These are phyloP conservation scores for Acipenser transmontanus DNA, from an alignment of 2,797 vertebrate species.

Conservation along the genomic window DNA sequence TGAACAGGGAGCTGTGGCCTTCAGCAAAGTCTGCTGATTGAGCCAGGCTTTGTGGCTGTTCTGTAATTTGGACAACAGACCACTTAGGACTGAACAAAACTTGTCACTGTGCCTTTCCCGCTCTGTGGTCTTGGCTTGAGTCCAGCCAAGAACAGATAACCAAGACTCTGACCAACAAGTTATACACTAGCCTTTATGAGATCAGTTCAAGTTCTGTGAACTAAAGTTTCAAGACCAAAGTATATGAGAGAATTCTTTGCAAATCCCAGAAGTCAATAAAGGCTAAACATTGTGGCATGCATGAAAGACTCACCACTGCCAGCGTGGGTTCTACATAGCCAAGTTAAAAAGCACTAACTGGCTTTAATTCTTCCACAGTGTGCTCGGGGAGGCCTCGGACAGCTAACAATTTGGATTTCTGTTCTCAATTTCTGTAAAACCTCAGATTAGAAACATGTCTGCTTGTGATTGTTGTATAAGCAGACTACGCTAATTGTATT, in stretches of 20 bases:
- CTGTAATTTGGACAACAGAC: not conserved
- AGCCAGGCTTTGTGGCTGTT: not conserved
- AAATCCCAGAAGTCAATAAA: not conserved
- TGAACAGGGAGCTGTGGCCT: not conserved
- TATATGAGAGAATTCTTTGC: not conserved
- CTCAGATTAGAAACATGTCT: too few species aligned
- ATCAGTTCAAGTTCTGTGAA: not conserved
- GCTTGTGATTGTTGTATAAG: too few species aligned
- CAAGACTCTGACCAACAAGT: not conserved
- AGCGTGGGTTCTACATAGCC: not conserved
- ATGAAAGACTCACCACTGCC: not conserved
- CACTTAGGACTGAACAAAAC: not conserved
- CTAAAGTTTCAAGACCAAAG: not conserved
- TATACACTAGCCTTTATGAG: constrained; percentile 3
- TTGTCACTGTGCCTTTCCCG: not conserved
- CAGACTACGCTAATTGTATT: too few species aligned
- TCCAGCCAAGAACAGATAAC: not conserved
- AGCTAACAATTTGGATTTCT: not conserved
- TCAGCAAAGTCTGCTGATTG: not conserved
- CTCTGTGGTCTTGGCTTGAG: not conserved
- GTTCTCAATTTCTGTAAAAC: too few species aligned
- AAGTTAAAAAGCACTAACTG: not conserved
- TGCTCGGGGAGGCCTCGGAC: not conserved
- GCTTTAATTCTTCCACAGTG: not conserved
- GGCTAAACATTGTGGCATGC: not conserved